Evolutionary conservation across 2,113 vertebrate species (phyloP), one percentile per base, ranked within the genome.

Genomic region (Pluvialis apricaria): DNA sequence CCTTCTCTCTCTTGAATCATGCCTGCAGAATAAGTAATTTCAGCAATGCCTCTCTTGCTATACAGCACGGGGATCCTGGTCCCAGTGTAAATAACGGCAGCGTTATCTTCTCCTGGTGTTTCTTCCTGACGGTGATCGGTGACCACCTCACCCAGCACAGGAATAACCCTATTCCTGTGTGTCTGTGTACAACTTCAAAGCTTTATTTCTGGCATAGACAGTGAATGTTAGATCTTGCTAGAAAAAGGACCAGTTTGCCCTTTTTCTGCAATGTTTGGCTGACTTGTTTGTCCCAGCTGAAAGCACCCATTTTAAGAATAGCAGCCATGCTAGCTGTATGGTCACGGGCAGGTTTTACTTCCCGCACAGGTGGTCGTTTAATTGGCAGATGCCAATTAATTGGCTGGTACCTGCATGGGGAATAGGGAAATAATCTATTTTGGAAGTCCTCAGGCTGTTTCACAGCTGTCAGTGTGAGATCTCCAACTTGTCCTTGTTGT

Each of bases 401-500:
- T 69, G 65, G 2, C 13, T 70, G 16, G 47, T 22, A 5, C 21
- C 24, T 40, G 25, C 36, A 5, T 17, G 29, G 80, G 44, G 13
- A 75, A 42, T 3, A 12, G 9, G 60, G 31, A 77, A 83, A 26
- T 28, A 42, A 55, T 34, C 6, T 3, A 0, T 42, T 78, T 38
- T 45, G 86, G 24, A 71, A 68, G n/a, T 13, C 32, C 15, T 69
- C 5, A 18, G 51, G 21, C 14, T 83, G 1, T 70, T 90, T 88
- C 70, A 10, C 11, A 36, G 13, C 45, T 76, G 25, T n/a, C 0
- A 0, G 3, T 36, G 17, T 29, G 54, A 61, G 11, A 16, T 51
- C 49, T 80, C 73, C 75, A 86, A 42, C 66, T 45, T 57, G 20
- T 69, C 38, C 20, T 0, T 17, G 21, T 28, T 82, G 80, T 21